Base-by-base conservation (phyloP, 2,113 vertebrate genomes). In the Suricata suricatta region DNA sequence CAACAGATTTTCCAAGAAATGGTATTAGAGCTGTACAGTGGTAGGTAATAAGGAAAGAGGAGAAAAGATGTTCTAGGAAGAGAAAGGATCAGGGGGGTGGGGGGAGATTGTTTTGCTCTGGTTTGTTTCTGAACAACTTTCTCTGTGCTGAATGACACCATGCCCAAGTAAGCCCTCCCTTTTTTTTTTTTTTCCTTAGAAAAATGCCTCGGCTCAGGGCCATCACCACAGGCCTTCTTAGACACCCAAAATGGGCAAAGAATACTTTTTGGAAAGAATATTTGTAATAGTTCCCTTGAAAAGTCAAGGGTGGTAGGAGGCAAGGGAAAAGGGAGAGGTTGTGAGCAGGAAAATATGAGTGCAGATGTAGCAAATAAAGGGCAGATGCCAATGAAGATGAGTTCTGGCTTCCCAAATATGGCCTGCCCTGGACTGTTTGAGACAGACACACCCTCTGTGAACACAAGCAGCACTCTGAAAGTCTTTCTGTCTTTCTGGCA, bases 271-370 rank as follows among this genome's bases (percentile, higher is more conserved):
- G 88, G 41, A 94, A 93, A 90, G 96, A 97, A 97, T 98, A 95
- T 91, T 98, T 98, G 72, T 83, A 97, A 97, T 98, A 95, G 90
- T 98, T 96, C 93, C 72, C 96, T 98, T 93, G 90, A 96, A 96
- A 96, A 95, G 79, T 88, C 96, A 95, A 98, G 96, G 85, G 88
- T 96, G 63, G 97, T 83, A 89, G 50, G 72, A 96, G 57, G 96
- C 52, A 23, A 97, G 74, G 44, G 86, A 87, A 97, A 95, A 95
- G 84, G 97, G 95, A 96, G 97, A 92, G 77, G 72, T 9, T 91
- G 68, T 71, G 38, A 90, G 27, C 66, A 64, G 44, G n/a, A 66
- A 96, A 83, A 54, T 57, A 68, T 31, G 54, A 95, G n/a, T 16
- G 47, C 93, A 95, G 92, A 92, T 85, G 87, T 38, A 54, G 27